These are phyloP conservation scores for Allygus modestus DNA, from an alignment of 2,888 invertebrate species.

Conservation along the genomic window DNA sequence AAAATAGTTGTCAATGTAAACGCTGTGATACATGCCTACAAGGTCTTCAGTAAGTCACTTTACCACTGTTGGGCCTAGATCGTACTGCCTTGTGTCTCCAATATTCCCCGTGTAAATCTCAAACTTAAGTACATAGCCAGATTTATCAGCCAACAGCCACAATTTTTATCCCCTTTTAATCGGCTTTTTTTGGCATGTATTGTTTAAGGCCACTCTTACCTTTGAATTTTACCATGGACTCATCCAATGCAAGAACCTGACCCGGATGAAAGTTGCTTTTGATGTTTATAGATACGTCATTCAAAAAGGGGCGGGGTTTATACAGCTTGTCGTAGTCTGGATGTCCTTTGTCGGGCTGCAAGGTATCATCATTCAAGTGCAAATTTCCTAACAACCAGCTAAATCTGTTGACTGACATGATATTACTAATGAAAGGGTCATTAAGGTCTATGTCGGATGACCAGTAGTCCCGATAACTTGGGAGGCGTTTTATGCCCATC, in stretches of 20 bases:
- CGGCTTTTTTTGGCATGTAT: conserved; percentile 70
- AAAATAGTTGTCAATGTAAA: conserved; percentile 72
- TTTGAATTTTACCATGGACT: conserved; percentile 71
- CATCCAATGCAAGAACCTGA: conserved; percentile 60
- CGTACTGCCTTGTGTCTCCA: conserved; percentile 66
- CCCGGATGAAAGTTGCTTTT: conserved; percentile 31
- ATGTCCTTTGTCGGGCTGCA: conserved; percentile 18
- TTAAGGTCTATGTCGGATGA: conserved; percentile 35
- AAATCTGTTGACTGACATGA: conserved; percentile 55
- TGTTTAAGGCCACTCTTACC: conserved; percentile 69
- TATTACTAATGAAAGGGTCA: conserved; percentile 47
- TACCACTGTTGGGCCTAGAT: conserved; percentile 70
- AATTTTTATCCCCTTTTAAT: conserved; percentile 71
- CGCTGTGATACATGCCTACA: conserved; percentile 67
- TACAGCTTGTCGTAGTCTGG: conserved; percentile 35
- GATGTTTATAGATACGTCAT: conserved; percentile 39
- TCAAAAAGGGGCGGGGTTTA: conserved; percentile 55
- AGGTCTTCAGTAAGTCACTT: conserved; percentile 67
- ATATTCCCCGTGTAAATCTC: conserved; percentile 71
- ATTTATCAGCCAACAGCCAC: conserved; percentile 69
- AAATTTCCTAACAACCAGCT: conserved; percentile 56
- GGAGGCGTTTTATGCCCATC: conserved; percentile 52
- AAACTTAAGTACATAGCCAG: conserved; percentile 69
- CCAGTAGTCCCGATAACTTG: conserved; percentile 58
- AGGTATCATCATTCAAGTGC: conserved; percentile 53